A percentile compares a stretch with the other conserved stretches of the same genome.
Conservation (phyloP, 1,140 invertebrate genomes). For the Asobara japonica region DNA sequence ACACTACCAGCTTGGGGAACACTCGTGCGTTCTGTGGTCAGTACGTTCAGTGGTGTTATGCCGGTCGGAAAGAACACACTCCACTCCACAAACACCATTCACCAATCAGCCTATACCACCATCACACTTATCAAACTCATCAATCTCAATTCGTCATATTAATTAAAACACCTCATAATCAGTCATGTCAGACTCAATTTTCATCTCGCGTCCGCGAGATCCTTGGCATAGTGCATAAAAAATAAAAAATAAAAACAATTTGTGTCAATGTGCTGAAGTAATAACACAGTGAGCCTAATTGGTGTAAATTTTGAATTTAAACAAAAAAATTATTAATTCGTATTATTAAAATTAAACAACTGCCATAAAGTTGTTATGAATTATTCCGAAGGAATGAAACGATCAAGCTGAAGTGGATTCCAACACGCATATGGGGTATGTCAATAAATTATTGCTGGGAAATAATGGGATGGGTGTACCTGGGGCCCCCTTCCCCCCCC, state of each 20-base stretch:
- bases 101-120: neutral
- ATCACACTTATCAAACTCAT: neutral
- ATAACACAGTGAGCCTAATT: neutral
- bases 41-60: slow-evolving; percentile 33
- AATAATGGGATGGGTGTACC: neutral
- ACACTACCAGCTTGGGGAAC: neutral
- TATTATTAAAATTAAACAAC: neutral
- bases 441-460: neutral
- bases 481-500: neutral
- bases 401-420: slow-evolving; percentile 17
- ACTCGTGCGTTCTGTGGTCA: slow-evolving; percentile 26
- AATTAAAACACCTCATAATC: neutral
- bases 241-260: neutral
- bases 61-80: slow-evolving; percentile 15
- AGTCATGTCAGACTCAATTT: neutral
- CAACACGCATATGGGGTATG: slow-evolving; percentile 34
- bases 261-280: neutral
- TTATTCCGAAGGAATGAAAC: slow-evolving; percentile 22
- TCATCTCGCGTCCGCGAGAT: neutral
- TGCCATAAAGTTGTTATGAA: neutral
- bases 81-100: neutral
- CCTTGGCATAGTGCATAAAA: neutral
- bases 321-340: neutral
- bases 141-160: neutral
- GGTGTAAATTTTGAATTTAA: neutral